Evolutionary conservation across 2,888 invertebrate species (phyloP).

Genomic region (Tethea ocularis): DNA sequence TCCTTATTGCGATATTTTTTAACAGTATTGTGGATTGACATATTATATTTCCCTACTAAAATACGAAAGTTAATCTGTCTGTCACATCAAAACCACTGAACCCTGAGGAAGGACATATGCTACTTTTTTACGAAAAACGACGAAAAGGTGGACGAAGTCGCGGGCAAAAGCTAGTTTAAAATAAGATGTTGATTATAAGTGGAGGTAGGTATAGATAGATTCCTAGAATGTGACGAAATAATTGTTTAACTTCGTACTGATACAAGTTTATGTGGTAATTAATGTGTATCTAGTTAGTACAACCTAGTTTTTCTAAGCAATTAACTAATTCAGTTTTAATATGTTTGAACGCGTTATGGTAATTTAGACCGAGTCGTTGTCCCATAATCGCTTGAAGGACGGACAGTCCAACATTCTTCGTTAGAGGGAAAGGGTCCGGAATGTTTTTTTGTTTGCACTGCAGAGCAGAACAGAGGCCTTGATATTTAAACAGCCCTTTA

Average conservation of each 20-base stretch:
- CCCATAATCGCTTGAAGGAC: slow-evolving; percentile 76
- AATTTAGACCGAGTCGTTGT: slow-evolving; percentile 68
- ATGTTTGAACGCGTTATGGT: slow-evolving; percentile 52
- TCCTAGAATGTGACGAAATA: no score
- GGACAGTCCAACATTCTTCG: slow-evolving; percentile 52
- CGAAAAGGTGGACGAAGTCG: no score
- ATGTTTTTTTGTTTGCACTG: slow-evolving; percentile 7
- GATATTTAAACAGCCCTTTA: slow-evolving; percentile 18
- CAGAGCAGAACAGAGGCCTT: slow-evolving; percentile 15
- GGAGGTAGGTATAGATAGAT: neutral
- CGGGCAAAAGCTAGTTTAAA: no score
- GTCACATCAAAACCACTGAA: no score
- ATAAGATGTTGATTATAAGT: no score
- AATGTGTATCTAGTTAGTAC: slow-evolving; percentile 15
- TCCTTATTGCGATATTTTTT: no score
- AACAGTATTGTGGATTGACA: no score
- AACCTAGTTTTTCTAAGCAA: slow-evolving; percentile 45
- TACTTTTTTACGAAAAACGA: no score
- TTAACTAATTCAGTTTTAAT: slow-evolving; percentile 72
- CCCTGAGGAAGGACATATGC: no score
- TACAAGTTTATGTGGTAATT: neutral
- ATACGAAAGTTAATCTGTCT: no score
- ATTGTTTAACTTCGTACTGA: no score
- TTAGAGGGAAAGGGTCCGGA: slow-evolving; percentile 35
- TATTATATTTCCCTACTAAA: no score